Evolutionary conservation across 2,797 vertebrate species (phyloP), one percentile per base, ranked within the genome.

Genomic region (Macroramphosus scolopax): DNA sequence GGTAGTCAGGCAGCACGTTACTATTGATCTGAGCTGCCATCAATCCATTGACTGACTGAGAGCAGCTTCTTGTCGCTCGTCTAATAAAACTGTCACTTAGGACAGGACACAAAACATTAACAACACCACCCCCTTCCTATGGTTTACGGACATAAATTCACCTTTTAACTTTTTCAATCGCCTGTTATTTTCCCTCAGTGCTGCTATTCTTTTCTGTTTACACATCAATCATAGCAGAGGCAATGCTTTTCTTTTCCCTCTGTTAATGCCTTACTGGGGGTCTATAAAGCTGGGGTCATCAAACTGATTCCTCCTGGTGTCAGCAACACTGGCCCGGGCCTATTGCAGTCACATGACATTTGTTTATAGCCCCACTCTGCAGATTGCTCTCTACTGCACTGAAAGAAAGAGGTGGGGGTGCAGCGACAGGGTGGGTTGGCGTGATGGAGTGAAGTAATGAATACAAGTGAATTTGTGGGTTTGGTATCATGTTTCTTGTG

Each of bases 331-430:
- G 56, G 49, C 28, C 29, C 38, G 10, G 43, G 56, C 59, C 60
- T 42, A 16, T 49, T 54, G 36, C 43, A 54, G 58, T 75, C 86
- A 85, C 65, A n/a, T 83, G 79, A 77, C 70, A 9, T 62, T 71
- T 76, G 75, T 83, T 78, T 82, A 81, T 72, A 55, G 63, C 69
- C 49, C 47, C 62, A 77, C 71, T 81, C 58, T 63, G 60, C 63
- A 77, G 72, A 84, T 82, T 83, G 71, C 62, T 72, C 65, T 60
- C 51, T 50, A 12, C 63, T 66, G 47, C 51, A 44, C 47, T 55
- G 52, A 61, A 40, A 52, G 29, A 52, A 17, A 51, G 13, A 17
- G 28, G 17, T 25, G 48, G 59, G 47, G 55, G 51, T 10, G 47
- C 10, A 13, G 68, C 31, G 14, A 18, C 42, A 45, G 17, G 1